Base-by-base conservation (phyloP, 2,797 vertebrate species). In the Macropus fuliginosus region DNA sequence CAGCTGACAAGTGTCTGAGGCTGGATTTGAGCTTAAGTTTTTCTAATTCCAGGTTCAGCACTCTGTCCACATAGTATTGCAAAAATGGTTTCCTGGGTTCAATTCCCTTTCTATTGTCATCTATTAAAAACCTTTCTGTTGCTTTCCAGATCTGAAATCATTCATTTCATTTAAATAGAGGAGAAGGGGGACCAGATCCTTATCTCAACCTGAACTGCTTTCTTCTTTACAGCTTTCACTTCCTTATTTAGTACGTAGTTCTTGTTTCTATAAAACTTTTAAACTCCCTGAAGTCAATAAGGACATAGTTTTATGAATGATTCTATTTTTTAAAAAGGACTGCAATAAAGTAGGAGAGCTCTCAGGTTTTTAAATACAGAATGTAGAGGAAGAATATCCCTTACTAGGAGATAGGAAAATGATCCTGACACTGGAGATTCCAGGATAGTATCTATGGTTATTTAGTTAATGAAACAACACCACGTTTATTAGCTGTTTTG, bases 281-380 rank as follows among this genome's bases (percentile, higher is more conserved):
- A 90, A 92, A 93, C 57, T 94, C 90, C 94, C 91, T 92, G 93
- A 96, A 90, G 90, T 97, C 52, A 95, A 56, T 92, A 95, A 90
- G 14, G 28, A 54, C 52, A 92, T 40, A 14, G 74, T 96, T 93
- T 97, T 96, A 90, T 95, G 90, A n/a, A 92, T 92, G 90, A 92
- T 94, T 55, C 50, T 91, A 13, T 92, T 97, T 57, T 92, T 97
- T 29, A 59, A 59, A 74, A 93, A 62, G 59, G 31, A 93, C 94
- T 96, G 89, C 2, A 92, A 90, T 4, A 92, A 96, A 91, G 74
- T 74, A 92, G n/a, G 62, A 92, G 95, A 90, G 52, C 28, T n/a
- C 95, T 46, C n/a, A 96, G n/a, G 91, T 24, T 62, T 95, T 66
- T 91, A 46, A 91, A 59, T 18, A 6, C 57, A 96, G 31, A 94